Evolutionary conservation across 2,113 vertebrate genomes (phyloP), one percentile per base, ranked within the genome.

Genomic region (Dissostichus mawsoni): DNA sequence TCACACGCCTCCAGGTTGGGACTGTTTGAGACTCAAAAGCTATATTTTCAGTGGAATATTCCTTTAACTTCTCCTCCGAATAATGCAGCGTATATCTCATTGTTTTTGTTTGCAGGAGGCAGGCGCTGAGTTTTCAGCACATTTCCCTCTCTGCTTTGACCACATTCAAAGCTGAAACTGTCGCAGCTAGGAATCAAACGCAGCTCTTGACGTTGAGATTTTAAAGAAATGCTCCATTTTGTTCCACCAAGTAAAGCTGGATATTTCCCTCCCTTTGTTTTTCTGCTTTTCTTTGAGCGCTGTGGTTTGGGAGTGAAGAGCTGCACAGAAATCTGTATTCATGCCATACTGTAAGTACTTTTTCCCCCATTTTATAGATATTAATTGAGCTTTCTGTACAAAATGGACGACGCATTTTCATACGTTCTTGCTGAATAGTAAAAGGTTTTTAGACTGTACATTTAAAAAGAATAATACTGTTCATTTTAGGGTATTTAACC

Each of bases 131-230:
- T 74, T 62, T 74, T 23, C 63, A 0, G 61, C 77, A 36, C 51
- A 11, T 59, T 70, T 66, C 62, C 16, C 52, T 72, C 51, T 2
- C 75, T 68, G 59, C 81, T 81, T 79, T 76, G 74, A 90, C 83
- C 64, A 63, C 83, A 76, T 87, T 80, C 84, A 77, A 52, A 78
- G 65, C 29, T 55, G 14, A 71, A 81, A 62, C 13, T 8, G 80
- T 48, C 0, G 3, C 75, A 25, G 80, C 76, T 63, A 12, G 76
- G 76, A 81, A 87, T 84, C 80, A 87, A 86, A 86, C 57, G 6
- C 74, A 2, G 64, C 51, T 13, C 71, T 29, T n/a, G 73, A 59
- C 66, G 36, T 57, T 14, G 68, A 11, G 14, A 71, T 64, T 33
- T 81, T 68, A 50, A 76, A 83, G 72, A 76, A 68, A 48, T 2